These are phyloP conservation scores for Aptenodytes forsteri DNA, from an alignment of 2,113 vertebrate species.

Conservation along the genomic window DNA sequence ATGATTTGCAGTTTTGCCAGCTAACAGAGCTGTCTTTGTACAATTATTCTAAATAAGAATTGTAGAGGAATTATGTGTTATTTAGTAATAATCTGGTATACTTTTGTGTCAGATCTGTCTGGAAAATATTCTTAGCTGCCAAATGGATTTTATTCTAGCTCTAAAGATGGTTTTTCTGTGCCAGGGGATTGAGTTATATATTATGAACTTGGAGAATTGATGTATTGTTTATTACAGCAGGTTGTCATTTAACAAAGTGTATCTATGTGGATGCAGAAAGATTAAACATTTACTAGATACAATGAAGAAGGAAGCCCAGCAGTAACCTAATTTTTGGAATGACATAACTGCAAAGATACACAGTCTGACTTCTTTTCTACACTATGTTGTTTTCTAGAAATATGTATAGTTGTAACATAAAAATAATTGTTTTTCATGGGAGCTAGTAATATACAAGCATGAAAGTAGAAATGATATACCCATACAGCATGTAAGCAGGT, in stretches of 20 bases:
- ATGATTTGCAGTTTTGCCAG: not conserved
- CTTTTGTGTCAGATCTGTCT: not conserved
- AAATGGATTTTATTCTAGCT: not conserved
- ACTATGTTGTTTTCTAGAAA: not conserved
- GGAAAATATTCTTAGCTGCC: not conserved
- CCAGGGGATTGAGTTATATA: not conserved
- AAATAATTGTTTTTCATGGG: not conserved
- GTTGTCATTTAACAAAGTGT: not conserved
- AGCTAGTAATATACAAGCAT: not conserved
- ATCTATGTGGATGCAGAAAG: not conserved
- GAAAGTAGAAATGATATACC: not conserved
- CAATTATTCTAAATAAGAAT: not conserved
- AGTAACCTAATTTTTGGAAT: not conserved
- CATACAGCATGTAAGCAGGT: not conserved
- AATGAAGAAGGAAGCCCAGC: not conserved
- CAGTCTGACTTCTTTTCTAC: not conserved
- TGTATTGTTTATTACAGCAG: not conserved
- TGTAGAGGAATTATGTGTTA: not conserved
- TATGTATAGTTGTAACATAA: not conserved
- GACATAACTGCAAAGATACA: not conserved
- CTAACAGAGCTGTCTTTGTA: not conserved
- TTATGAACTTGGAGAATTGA: not conserved
- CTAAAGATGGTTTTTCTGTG: not conserved
- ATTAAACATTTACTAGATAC: not conserved
- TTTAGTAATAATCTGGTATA: not conserved